A percentile compares a stretch with the other conserved stretches of the same genome.
Evolutionary conservation across 2,113 vertebrate genomes (phyloP).

Genomic region (Plectropomus leopardus): DNA sequence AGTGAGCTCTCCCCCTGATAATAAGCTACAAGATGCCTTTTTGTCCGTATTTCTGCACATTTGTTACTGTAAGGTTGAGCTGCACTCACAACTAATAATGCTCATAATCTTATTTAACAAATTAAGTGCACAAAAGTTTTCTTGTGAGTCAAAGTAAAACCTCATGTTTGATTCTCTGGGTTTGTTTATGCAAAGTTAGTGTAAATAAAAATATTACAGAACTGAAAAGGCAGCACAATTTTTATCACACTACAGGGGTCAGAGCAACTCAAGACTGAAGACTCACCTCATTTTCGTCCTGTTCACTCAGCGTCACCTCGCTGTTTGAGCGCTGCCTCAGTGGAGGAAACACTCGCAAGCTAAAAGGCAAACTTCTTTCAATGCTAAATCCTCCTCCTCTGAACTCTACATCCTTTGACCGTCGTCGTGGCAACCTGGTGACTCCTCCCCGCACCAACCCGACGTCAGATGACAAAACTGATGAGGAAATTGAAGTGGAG

Average conservation of each 20-base stretch:
- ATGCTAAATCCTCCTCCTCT: constrained; percentile 84
- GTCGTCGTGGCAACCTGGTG: constrained; percentile 81
- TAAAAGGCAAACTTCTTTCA: constrained; percentile 81
- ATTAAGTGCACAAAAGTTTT: no score
- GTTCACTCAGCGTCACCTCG: constrained; percentile 94
- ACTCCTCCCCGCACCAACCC: constrained; percentile 72
- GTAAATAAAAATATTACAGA: background rate
- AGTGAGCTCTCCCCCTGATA: background rate
- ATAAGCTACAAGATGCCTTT: background rate
- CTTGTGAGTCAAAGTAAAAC: background rate
- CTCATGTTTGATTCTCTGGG: background rate
- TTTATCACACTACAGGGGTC: background rate
- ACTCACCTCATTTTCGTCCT: constrained; percentile 85
- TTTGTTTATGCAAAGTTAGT: background rate
- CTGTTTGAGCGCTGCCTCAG: constrained; percentile 93
- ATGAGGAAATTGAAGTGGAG: constrained; percentile 55
- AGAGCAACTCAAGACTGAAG: background rate
- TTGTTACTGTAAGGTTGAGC: background rate
- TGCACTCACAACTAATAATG: background rate
- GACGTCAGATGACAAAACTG: constrained; percentile 62
- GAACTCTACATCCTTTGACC: constrained; percentile 91
- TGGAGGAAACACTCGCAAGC: constrained; percentile 79
- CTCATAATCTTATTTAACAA: background rate
- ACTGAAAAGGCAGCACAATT: background rate
- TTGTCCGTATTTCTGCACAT: background rate